These are phyloP conservation scores for Verasper variegatus DNA, from an alignment of 2,113 vertebrate species.

Conservation along the genomic window DNA sequence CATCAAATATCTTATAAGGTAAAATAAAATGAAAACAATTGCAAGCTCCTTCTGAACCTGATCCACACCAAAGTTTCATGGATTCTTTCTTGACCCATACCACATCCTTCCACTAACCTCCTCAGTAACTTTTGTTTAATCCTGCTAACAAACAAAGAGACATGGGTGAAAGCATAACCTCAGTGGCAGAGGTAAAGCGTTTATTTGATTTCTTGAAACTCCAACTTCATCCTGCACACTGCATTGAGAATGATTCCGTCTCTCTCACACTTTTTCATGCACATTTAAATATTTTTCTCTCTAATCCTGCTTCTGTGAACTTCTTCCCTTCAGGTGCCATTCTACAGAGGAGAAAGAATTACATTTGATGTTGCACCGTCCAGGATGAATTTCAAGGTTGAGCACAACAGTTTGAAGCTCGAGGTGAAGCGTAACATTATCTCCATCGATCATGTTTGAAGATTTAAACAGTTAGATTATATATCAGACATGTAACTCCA, in stretches of 20 bases:
- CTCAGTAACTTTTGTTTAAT: too few species aligned
- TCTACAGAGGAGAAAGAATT: slow-evolving; percentile 96
- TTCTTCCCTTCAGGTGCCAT: slow-evolving; percentile 86
- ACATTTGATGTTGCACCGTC: slow-evolving; percentile 98
- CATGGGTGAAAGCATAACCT: too few species aligned
- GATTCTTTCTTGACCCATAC: too few species aligned
- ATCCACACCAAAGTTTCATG: too few species aligned
- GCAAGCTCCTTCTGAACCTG: too few species aligned
- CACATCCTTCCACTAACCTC: too few species aligned
- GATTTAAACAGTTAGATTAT: not conserved
- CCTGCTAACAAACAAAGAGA: too few species aligned
- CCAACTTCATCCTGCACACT: not conserved
- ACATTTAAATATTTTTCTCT: not conserved
- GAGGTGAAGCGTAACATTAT: slow-evolving; percentile 81
- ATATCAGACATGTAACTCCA: not conserved
- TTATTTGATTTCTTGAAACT: too few species aligned
- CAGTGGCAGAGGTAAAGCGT: too few species aligned
- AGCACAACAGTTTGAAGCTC: slow-evolving; percentile 92
- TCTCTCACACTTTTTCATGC: not conserved
- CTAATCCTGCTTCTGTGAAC: slow-evolving; percentile 10
- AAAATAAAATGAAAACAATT: too few species aligned
- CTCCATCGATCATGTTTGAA: accelerated
- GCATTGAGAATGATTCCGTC: not conserved
- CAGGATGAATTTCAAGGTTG: slow-evolving; percentile 90
- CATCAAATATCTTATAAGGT: too few species aligned